A percentile compares a stretch with the other conserved stretches of the same genome.
Conservation (phyloP, 2,888 invertebrate species). For the Xestia sexstrigata region DNA sequence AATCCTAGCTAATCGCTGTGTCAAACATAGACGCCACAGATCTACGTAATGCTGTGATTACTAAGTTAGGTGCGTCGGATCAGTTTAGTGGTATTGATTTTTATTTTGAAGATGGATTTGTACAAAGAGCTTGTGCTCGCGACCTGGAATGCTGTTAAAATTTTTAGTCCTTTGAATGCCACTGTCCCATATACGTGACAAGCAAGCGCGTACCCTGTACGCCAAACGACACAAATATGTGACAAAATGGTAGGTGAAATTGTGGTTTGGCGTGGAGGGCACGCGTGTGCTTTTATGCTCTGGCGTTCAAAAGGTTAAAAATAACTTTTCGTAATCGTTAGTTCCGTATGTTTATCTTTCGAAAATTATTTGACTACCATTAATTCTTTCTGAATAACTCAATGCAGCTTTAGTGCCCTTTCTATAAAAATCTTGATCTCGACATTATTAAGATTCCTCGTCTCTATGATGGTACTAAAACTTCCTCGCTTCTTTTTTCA, state of each 20-base stretch:
- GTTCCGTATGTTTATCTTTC: not conserved
- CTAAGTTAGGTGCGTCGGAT: not conserved
- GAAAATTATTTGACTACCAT: not conserved
- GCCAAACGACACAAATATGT: no score
- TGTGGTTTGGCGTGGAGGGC: no score
- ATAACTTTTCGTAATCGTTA: not conserved
- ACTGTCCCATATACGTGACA: no score
- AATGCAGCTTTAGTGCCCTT: not conserved
- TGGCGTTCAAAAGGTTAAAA: not conserved
- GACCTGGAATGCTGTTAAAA: not conserved
- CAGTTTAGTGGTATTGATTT: not conserved
- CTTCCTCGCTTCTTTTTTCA: not conserved
- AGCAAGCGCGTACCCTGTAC: no score
- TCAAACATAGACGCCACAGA: constrained; percentile 63
- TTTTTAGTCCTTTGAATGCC: no score
- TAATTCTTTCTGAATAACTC: not conserved
- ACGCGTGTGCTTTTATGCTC: not conserved
- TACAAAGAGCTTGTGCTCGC: not conserved
- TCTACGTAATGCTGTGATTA: constrained; percentile 18
- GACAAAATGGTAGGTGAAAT: no score
- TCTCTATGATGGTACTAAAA: not conserved
- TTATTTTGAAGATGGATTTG: not conserved
- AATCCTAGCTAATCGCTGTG: constrained; percentile 75
- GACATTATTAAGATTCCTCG: not conserved
- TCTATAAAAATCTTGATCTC: not conserved